A percentile compares a stretch with the other conserved stretches of the same genome.
These are phyloP conservation scores for Trachelus stipa DNA, from an alignment of 2,888 invertebrate species.

Conservation along the genomic window DNA sequence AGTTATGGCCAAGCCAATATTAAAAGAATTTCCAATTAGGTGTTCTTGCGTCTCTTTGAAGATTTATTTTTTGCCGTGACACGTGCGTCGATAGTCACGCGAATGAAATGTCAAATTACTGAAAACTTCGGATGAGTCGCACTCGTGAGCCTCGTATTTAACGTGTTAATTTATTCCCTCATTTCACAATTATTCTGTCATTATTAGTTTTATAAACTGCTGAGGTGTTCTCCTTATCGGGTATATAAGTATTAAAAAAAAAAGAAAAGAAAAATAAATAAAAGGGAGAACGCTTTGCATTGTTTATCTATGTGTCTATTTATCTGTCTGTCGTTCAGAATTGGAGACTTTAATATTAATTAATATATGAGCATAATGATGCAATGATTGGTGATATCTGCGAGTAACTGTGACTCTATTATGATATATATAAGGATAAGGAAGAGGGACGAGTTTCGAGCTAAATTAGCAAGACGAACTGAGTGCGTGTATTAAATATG, in stretches of 20 bases:
- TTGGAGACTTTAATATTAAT: not conserved
- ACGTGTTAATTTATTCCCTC: not conserved
- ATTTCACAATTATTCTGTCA: not conserved
- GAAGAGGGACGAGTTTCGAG: not conserved
- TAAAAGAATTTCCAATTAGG: not conserved
- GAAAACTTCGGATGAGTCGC: not conserved
- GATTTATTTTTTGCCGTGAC: not conserved
- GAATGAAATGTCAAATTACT: no score
- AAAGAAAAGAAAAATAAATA: not conserved
- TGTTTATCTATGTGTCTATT: not conserved
- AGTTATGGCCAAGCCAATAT: not conserved
- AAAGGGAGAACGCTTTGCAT: not conserved
- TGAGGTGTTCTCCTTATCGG: not conserved
- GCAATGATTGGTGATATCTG: not conserved
- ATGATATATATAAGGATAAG: not conserved
- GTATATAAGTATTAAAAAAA: not conserved
- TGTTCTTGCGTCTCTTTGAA: not conserved
- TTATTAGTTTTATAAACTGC: not conserved
- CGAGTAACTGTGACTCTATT: not conserved
- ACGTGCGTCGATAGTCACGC: no score
- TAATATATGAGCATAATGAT: not conserved
- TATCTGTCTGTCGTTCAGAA: not conserved
- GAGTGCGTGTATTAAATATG: conserved; percentile 23
- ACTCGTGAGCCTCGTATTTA: not conserved
- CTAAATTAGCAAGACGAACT: conserved; percentile 7